Base-by-base conservation (phyloP, 2,113 vertebrate species). In the Callithrix jacchus region DNA sequence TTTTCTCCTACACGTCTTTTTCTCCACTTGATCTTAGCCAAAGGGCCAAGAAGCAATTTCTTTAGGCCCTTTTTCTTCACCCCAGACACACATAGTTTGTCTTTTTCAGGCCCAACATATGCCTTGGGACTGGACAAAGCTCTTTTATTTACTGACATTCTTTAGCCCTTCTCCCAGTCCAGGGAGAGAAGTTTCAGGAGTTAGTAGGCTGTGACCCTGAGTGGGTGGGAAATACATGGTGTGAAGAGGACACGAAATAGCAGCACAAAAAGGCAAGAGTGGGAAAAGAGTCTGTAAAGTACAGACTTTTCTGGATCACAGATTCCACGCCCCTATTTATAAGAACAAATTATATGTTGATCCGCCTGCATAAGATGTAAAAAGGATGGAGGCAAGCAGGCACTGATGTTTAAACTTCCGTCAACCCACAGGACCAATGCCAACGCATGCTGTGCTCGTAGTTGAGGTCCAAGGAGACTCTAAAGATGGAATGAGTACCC, bases 121-220 rank as follows among this genome's bases (percentile, higher is more conserved):
- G 66, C 83, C 77, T 32, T 84, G 93, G 58, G 61, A 73, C 49
- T 87, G 76, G 42, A 96, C 71, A 87, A 87, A 81, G 71, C 23
- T 85, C 61, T 86, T 98, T 96, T 97, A 96, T 95, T 98, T 64
- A 88, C 42, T 71, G 66, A 83, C 35, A 58, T 95, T 85, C 52
- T 68, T 85, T 45, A 92, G 23, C 56, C 68, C 66, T 84, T 96
- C 64, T 89, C 49, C 70, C 45, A 83, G 68, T n/a, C 32, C 64
- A 25, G 66, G 73, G 32, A 81, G 74, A 91, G 73, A 93, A 85
- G 35, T 85, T 8, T 64, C 84, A 91, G 92, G 66, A 84, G 47
- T 77, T 45, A 82, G 35, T 64, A 35, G 27, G 42, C 49, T 49
- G 80, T 92, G 94, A 74, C 14, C 45, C n/a, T 87, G 86, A 11